Evolutionary conservation across 1,140 invertebrate genomes (phyloP).

Genomic region (Dinothrombium tinctorium): DNA sequence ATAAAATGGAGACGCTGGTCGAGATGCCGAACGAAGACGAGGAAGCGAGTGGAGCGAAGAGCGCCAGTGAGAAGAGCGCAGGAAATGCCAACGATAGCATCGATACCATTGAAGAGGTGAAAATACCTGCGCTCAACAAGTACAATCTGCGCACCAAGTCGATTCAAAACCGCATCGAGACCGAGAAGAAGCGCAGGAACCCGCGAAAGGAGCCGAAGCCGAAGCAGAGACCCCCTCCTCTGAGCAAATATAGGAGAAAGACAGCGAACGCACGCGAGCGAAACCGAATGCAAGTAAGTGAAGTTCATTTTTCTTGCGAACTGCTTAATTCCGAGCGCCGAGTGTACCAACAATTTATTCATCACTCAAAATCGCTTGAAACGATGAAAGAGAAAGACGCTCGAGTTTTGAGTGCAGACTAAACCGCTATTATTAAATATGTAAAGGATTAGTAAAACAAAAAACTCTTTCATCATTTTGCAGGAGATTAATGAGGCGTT

Average conservation of each 20-base stretch:
- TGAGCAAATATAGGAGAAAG: conserved; percentile 66
- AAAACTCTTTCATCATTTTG: background rate
- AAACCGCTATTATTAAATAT: background rate
- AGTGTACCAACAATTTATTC: background rate
- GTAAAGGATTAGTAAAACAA: background rate
- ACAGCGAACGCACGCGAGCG: conserved; percentile 68
- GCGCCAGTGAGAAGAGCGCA: too few species aligned
- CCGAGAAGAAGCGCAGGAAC: conserved; percentile 20
- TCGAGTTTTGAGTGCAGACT: background rate
- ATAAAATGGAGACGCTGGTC: too few species aligned
- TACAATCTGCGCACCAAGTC: conserved; percentile 29
- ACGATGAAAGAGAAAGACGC: background rate
- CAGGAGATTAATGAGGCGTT: conserved; percentile 62
- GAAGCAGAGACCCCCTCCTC: conserved; percentile 48
- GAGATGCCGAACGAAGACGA: too few species aligned
- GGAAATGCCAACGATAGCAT: too few species aligned
- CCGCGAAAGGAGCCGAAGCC: conserved; percentile 22
- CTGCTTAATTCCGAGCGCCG: too few species aligned
- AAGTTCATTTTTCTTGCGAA: background rate
- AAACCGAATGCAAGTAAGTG: conserved; percentile 37
- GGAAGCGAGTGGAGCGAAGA: too few species aligned
- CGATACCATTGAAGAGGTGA: too few species aligned
- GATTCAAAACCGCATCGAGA: conserved; percentile 26
- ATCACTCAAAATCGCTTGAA: background rate
- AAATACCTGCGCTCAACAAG: conserved; percentile 13